Base-by-base conservation (phyloP, 2,888 invertebrate species). In the Caenorhabditis sp. region DNA sequence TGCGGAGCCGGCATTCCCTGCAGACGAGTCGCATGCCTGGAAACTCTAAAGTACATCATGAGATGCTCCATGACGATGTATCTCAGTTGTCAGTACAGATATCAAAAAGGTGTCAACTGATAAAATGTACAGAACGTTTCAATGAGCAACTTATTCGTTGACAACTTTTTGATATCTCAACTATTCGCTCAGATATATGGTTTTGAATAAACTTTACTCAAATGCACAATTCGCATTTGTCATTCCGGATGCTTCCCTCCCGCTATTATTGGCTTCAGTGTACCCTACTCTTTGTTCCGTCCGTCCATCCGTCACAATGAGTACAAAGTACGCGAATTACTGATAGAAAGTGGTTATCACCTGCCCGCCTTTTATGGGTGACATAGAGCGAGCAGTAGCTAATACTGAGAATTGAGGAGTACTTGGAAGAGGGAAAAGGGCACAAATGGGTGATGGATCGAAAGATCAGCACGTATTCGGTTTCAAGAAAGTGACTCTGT, bases 21-120 rank as follows among this genome's bases (percentile, higher is more conserved):
- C 82, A 82, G 15, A 82, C 75, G 48, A 80, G 71, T 6, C 82
- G 77, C 35, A 79, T 75, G 52, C 79, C 81, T 81, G 73, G 50
- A 79, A 61, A 65, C 20, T 62, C 48, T 63, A 22, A 37, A 71
- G 32, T 61, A 53, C 43, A n/a, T 37, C 41, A 37, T 70, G 27
- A 56, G 35, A 11, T 26, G 15, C 5, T 30, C 27, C n/a, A n/a
- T 20, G 4, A 9, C 9, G 22, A 17, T 41, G 4, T 35, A 9
- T 37, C 2, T 27, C 11, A n/a, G 41, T 30, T 56, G 27, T 27
- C 39, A 15, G 7, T 41, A 15, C 3, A 15, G 15, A 41, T 41
- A 41, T 3, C n/a, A n/a, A 41, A 41, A 9, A 30, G 30, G 30
- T 9, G 30, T n/a, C n/a, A n/a, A n/a, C n/a, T n/a, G n/a, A n/a